Conservation (phyloP, 1,140 invertebrate genomes). For the Anoplophora glabripennis region DNA sequence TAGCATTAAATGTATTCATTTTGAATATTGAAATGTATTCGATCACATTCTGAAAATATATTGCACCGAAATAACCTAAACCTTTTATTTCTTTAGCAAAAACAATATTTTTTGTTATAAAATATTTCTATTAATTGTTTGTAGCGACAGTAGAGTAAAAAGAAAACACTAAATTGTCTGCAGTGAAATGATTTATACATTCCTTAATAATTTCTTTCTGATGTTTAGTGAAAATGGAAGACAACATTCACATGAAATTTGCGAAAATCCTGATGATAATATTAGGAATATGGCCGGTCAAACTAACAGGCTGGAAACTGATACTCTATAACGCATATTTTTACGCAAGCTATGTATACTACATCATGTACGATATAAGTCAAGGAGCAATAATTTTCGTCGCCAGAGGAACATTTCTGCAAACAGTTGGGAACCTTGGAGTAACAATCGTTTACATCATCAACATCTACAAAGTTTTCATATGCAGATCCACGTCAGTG, state of each 20-base stretch:
- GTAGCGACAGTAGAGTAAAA: background rate
- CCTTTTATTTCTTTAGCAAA: too few relatives aligned
- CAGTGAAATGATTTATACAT: background rate
- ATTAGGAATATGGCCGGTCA: conserved; percentile 23
- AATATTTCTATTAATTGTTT: background rate
- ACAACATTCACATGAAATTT: conserved; percentile 12
- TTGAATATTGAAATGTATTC: too few relatives aligned
- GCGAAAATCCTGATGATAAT: conserved; percentile 8
- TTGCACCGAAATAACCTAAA: too few relatives aligned
- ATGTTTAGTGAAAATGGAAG: background rate
- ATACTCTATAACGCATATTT: conserved; percentile 18
- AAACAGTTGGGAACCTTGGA: conserved; percentile 17
- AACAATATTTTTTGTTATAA: background rate
- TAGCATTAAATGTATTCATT: too few relatives aligned
- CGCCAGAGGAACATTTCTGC: conserved; percentile 10
- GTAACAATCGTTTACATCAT: conserved; percentile 21
- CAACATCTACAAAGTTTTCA: conserved; percentile 21
- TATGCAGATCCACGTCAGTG: conserved; percentile 11
- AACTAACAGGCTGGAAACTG: background rate
- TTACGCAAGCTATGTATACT: conserved; percentile 18
- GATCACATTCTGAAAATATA: too few relatives aligned
- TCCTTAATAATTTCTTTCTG: background rate
- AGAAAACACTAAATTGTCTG: background rate
- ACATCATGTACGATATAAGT: conserved; percentile 16
- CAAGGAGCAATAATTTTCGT: conserved; percentile 14